Evolutionary conservation across 1,140 invertebrate species (phyloP), one percentile per base, ranked within the genome.

Genomic region (Sitophilus oryzae): DNA sequence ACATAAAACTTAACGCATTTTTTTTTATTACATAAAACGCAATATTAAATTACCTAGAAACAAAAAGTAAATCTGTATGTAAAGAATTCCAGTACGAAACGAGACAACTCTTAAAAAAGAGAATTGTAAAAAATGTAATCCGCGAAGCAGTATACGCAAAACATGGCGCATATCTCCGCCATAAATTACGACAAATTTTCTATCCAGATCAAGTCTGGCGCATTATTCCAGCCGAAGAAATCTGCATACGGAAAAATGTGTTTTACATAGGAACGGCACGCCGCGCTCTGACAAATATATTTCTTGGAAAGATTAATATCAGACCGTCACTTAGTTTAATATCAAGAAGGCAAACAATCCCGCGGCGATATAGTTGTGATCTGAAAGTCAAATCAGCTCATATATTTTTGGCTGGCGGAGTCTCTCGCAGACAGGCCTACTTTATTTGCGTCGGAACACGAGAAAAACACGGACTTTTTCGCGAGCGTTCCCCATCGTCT

Each of bases 331-430:
- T 59, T 54, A 56, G 48, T 59, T 56, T 61, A 59, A 60, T 60
- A 60, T 60, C 47, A 60, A 63, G 54, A 46, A 60, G 58, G 43
- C 51, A 60, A 63, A 63, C 58, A 60, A 60, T 62, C 50, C 50
- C 34, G 47, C 51, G 54, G 58, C 50, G 53, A 62, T 60, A 60
- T 60, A 57, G 54, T 58, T 52, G 61, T 57, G 54, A 62, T 62
- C 61, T 62, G 58, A 60, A 60, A 63, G 58, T 60, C 61, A 63
- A 63, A 63, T 63, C 61, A 63, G 58, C 51, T 59, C 46, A 51
- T 60, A 63, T 63, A 63, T 60, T 60, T 60, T 52, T 53, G 54
- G 52, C 19, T 48, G n/a, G n/a, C n/a, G 61, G 47, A 45, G 61
- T 63, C 61, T 63, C 44, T 51, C 35, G 58, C 61, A 62, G 61